Percentiles rank a stretch among this genome's conserved stretches.
phyloP scores from a whole-genome alignment of 1,140 invertebrate species.

The Pseudomyrmex cubaensis region DNA sequence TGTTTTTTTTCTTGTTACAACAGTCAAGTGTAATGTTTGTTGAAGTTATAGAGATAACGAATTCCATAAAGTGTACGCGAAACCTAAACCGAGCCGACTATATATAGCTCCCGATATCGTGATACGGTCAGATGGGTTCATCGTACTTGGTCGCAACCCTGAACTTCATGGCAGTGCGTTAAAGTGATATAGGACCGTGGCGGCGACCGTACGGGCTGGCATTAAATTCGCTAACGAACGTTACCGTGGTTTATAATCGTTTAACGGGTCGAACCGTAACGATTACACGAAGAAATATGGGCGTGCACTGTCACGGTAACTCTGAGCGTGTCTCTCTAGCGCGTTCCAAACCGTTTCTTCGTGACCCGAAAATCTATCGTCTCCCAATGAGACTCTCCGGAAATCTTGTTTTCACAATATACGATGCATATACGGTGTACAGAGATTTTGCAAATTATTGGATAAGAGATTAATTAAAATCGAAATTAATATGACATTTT shows the following conservation, averaged over 20 bases:
- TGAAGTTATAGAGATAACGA: neutral
- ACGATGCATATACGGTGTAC: neutral
- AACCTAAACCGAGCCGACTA: conserved; percentile 3
- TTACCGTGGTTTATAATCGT: conserved; percentile 69
- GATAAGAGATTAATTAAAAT: neutral
- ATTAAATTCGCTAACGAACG: conserved; percentile 73
- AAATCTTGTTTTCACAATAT: neutral
- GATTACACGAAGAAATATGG: conserved; percentile 70
- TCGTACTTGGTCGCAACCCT: conserved; percentile 67
- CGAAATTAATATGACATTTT: neutral
- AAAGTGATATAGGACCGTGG: conserved; percentile 68
- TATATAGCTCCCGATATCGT: conserved; percentile 32
- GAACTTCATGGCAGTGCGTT: conserved; percentile 68
- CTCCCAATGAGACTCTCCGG: neutral
- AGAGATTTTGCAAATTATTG: neutral
- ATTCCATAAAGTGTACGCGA: neutral
- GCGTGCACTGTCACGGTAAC: conserved; percentile 53
- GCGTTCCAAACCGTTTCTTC: conserved; percentile 12
- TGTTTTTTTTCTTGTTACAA: neutral
- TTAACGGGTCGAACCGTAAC: conserved; percentile 68
- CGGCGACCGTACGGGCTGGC: conserved; percentile 28
- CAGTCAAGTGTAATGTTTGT: neutral
- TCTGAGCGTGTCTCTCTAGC: conserved; percentile 13
- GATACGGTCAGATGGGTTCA: conserved; percentile 63
- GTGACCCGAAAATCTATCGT: neutral